Evolutionary conservation across 2,113 vertebrate species (phyloP).

Genomic region (Cephalopterus ornatus): DNA sequence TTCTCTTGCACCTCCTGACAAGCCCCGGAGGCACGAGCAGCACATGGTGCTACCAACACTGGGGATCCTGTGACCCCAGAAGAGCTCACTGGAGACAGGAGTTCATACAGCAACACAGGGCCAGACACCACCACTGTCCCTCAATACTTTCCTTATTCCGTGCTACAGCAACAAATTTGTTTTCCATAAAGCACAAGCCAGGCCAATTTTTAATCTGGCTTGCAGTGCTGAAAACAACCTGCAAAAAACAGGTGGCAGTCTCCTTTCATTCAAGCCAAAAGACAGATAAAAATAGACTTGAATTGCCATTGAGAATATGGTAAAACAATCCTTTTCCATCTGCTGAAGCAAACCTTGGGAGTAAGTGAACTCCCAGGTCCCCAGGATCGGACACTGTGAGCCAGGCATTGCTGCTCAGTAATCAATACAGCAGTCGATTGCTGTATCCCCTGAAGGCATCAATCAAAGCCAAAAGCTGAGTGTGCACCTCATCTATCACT

Average conservation of each 20-base stretch:
- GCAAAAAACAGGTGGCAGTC: constrained; percentile 77
- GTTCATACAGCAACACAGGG: not conserved
- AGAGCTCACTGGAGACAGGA: not conserved
- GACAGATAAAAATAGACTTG: constrained; percentile 75
- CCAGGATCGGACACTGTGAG: not conserved
- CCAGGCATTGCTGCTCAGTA: constrained; percentile 48
- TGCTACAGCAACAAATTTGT: constrained; percentile 30
- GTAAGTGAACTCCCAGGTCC: constrained; percentile 72
- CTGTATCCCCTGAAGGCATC: constrained; percentile 32
- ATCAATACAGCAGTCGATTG: constrained; percentile 37
- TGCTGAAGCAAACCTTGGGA: constrained; percentile 56
- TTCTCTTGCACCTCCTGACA: not conserved
- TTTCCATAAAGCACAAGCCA: constrained; percentile 40
- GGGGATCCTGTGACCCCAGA: not conserved
- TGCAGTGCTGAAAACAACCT: constrained; percentile 68
- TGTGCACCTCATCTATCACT: not conserved
- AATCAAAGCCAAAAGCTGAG: constrained; percentile 39
- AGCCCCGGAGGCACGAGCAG: not conserved
- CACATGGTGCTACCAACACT: not conserved
- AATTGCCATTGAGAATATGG: constrained; percentile 68
- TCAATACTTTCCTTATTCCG: not conserved
- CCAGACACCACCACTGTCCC: not conserved
- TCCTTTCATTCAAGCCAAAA: constrained; percentile 67
- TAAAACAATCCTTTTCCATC: constrained; percentile 75
- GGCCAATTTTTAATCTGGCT: constrained; percentile 27